Percentiles rank a stretch among this genome's conserved stretches.
Conservation (phyloP, 2,888 invertebrate species). For the Leucozona laternaria region DNA sequence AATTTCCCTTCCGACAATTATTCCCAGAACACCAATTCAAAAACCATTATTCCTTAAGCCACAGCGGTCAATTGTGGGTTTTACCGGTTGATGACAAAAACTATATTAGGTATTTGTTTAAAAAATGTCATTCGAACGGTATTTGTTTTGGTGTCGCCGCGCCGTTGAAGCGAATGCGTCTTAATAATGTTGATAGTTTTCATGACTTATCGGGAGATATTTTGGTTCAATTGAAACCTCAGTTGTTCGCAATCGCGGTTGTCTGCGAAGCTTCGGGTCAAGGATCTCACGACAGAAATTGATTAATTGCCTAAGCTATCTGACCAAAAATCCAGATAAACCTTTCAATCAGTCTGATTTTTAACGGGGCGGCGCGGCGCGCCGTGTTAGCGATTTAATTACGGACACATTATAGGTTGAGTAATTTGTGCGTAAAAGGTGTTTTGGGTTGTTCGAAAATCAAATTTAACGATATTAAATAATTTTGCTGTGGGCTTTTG, state of each 20-base stretch:
- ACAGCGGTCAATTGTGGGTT: conserved; percentile 50
- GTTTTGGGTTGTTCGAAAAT: not conserved
- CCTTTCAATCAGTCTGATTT: not conserved
- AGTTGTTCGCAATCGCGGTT: conserved; percentile 14
- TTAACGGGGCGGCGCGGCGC: not conserved
- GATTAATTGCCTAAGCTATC: conserved; percentile 31
- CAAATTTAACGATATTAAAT: not conserved
- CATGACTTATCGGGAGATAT: not conserved
- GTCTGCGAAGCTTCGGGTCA: not conserved
- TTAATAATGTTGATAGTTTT: not conserved
- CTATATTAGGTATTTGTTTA: not conserved
- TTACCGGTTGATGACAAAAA: conserved; percentile 12
- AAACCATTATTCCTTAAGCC: conserved; percentile 36
- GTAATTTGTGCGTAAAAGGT: not conserved
- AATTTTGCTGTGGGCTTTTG: not conserved
- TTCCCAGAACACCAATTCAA: conserved; percentile 43
- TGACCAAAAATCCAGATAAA: not conserved
- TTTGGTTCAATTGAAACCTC: not conserved
- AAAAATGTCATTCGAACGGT: not conserved
- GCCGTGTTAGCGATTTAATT: not conserved
- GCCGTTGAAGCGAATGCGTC: conserved; percentile 11
- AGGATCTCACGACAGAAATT: not conserved
- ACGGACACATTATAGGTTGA: not conserved
- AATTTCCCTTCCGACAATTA: conserved; percentile 46
- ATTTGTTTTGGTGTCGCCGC: not conserved